Evolutionary conservation across 2,113 vertebrate species (phyloP), one percentile per base, ranked within the genome.

Genomic region (Pluvianellus socialis): DNA sequence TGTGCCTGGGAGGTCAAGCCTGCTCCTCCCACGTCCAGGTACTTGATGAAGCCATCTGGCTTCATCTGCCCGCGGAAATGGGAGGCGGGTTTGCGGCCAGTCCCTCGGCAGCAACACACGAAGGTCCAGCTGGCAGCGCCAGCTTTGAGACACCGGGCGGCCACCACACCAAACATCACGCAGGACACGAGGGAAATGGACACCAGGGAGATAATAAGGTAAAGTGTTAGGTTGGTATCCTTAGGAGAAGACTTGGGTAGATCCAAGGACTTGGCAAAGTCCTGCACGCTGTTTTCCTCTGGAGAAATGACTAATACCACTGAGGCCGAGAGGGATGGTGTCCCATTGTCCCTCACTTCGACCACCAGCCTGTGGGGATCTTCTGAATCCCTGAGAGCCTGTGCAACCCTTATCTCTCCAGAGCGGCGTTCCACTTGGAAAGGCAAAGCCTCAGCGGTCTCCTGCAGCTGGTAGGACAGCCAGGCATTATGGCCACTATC

Each of bases 401-500:
- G 98, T 33, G 98, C 91, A 19, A 98, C 98, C 77, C 98, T 98
- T 61, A 99, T 98, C 95, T 99, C 99, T n/a, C 99, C 99, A 0
- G 96, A 98, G 96, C 98, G 98, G 8, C 88, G 97, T 40, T 98
- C 98, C 65, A 99, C 98, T 42, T 97, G 98, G 81, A 99, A 99
- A 90, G 98, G 98, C 42, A 97, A 96, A 38, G 97, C 93, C 88
- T 99, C 98, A 20, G 95, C 83, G 4, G 98, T 88, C 23, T 98
- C 98, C 71, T 96, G 92, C 26, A 99, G 98, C 91, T 98, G 98
- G 92, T 99, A 99, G 75, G 98, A 98, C 80, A 99, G 95, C 98
- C 98, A 99, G 10, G 99, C 99, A 26, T 99, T 99, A 93, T 99
- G 98, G 47, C 99, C 99, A 68, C 99, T 99, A 96, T 99, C 99